Conservation (phyloP, 2,113 vertebrate genomes). For the Trematocara variabile region DNA sequence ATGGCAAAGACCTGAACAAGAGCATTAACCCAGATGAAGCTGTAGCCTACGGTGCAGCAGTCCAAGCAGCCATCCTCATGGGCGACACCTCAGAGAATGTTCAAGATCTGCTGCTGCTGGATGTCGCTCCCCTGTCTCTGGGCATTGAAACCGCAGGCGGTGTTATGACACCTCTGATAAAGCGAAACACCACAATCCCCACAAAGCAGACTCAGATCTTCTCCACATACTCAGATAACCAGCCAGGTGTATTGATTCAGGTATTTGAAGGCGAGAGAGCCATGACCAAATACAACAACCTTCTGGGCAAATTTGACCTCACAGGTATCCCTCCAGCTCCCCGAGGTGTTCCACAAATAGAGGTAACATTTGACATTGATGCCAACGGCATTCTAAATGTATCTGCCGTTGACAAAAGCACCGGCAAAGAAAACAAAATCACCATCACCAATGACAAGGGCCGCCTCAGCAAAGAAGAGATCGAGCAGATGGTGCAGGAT, state of each 20-base stretch:
- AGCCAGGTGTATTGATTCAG: constrained; percentile 64
- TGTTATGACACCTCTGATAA: constrained; percentile 65
- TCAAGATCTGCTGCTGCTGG: constrained; percentile 64
- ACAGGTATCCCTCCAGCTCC: constrained; percentile 59
- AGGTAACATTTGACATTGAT: constrained; percentile 65
- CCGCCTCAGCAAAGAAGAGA: constrained; percentile 66
- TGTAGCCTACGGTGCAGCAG: constrained; percentile 63
- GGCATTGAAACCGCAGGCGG: constrained; percentile 66
- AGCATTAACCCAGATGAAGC: constrained; percentile 70
- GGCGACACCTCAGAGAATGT: constrained; percentile 68
- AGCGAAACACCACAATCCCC: constrained; percentile 70
- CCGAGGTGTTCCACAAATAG: constrained; percentile 50
- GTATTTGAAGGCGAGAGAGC: constrained; percentile 68
- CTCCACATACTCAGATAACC: constrained; percentile 67
- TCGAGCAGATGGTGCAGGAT: constrained; percentile 64
- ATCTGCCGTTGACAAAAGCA: constrained; percentile 58
- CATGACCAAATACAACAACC: constrained; percentile 72
- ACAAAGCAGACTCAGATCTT: constrained; percentile 70
- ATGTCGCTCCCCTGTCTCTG: constrained; percentile 63
- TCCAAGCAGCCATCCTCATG: constrained; percentile 69
- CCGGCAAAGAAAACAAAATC: constrained; percentile 69
- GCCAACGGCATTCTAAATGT: constrained; percentile 68
- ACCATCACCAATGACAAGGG: constrained; percentile 70
- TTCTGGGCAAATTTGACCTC: constrained; percentile 70
- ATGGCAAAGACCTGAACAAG: constrained; percentile 66